phyloP scores from a whole-genome alignment of 2,113 vertebrate species.

The Xyrauchen texanus region DNA sequence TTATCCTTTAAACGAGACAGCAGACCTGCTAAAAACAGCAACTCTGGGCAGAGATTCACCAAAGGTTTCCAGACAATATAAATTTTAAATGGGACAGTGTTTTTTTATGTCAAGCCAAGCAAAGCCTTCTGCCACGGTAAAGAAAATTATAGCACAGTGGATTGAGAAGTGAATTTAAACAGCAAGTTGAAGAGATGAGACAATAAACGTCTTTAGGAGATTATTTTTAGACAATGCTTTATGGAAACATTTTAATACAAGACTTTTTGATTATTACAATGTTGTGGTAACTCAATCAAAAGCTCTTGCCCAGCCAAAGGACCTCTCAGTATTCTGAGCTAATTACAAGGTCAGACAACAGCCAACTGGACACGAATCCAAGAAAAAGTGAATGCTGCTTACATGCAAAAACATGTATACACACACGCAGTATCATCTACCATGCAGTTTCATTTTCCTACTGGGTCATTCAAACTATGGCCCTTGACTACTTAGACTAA shows the following conservation, averaged over 20 bases:
- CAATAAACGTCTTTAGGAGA: not conserved
- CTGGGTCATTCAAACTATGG: constrained; percentile 68
- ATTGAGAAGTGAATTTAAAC: constrained; percentile 23
- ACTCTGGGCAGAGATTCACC: constrained; percentile 39
- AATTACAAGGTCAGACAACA: constrained; percentile 61
- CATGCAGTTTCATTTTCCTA: constrained; percentile 64
- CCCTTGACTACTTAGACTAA: constrained; percentile 74
- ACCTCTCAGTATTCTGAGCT: constrained; percentile 53
- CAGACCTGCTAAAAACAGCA: constrained; percentile 24
- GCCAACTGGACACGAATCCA: constrained; percentile 45
- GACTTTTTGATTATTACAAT: constrained; percentile 31
- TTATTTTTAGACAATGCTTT: constrained; percentile 42
- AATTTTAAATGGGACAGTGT: constrained; percentile 14
- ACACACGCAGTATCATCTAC: constrained; percentile 51
- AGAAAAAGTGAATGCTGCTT: constrained; percentile 39
- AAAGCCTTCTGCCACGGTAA: constrained; percentile 11
- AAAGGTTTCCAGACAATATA: constrained; percentile 31
- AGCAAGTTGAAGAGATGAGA: not conserved
- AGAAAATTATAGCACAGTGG: constrained; percentile 29
- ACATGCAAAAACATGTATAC: constrained; percentile 31
- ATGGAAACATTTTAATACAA: constrained; percentile 35
- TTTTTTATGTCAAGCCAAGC: constrained; percentile 22
- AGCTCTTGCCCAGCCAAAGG: constrained; percentile 49
- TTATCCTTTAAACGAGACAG: constrained; percentile 41
- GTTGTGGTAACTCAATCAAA: constrained; percentile 49